Percentiles rank a stretch among this genome's conserved stretches.
Conservation (phyloP, 2,113 vertebrate species). For the Dasypus novemcinctus region DNA sequence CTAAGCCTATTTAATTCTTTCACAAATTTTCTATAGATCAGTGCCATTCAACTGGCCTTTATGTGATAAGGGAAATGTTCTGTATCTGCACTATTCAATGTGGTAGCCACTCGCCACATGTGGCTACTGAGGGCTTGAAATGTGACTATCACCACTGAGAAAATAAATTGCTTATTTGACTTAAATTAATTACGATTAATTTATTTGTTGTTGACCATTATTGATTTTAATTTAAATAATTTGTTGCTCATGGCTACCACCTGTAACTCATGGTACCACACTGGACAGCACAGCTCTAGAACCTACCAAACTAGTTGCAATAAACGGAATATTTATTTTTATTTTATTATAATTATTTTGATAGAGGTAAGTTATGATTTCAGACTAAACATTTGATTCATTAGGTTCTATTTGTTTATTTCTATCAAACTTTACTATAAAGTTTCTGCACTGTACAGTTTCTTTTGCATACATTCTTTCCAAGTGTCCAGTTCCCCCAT, state of each 20-base stretch:
- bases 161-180: not conserved
- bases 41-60: not conserved
- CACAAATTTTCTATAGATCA: not conserved
- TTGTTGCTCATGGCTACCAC: not conserved
- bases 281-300: not conserved
- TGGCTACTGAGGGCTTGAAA: too few relatives aligned
- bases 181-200: not conserved
- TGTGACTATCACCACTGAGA: too few relatives aligned
- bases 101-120: too few relatives aligned
- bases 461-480: not conserved
- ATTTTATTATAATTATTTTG: not conserved
- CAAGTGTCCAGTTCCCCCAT: too few relatives aligned
- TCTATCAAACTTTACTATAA: not conserved
- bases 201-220: not conserved
- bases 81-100: too few relatives aligned
- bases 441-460: not conserved
- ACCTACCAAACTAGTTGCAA: not conserved
- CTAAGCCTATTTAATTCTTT: not conserved
- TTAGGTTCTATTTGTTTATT: too few relatives aligned
- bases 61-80: not conserved
- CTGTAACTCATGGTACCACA: too few relatives aligned
- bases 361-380: not conserved
- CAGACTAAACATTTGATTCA: not conserved
- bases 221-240: not conserved
- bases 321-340: not conserved